phyloP scores from a whole-genome alignment of 2,888 invertebrate genomes.

The Pyrrhosoma nymphula region DNA sequence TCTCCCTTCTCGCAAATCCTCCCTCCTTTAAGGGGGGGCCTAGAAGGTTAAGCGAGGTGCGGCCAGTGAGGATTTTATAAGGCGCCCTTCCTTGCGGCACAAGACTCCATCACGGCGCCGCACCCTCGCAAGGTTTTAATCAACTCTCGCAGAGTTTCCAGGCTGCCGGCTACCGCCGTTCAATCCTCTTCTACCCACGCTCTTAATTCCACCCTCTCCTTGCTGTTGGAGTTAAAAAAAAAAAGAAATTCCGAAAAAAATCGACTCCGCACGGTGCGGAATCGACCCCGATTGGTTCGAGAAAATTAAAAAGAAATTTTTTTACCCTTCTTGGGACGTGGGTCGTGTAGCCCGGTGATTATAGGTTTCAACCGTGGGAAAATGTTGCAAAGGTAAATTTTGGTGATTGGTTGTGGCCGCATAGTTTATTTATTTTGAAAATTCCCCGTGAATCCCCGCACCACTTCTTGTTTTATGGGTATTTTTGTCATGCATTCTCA shows the following conservation, averaged over 20 bases:
- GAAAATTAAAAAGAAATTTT: slow-evolving; percentile 29
- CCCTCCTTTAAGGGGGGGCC: not conserved
- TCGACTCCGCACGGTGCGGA: not conserved
- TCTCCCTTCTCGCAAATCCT: not conserved
- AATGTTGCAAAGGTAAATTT: no score
- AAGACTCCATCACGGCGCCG: slow-evolving; percentile 29
- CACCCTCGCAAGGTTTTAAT: slow-evolving; percentile 57
- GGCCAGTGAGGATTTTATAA: slow-evolving; percentile 54
- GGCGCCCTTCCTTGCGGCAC: not conserved
- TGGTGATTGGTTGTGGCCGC: no score
- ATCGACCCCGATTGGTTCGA: not conserved
- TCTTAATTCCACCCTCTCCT: not conserved
- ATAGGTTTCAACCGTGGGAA: no score
- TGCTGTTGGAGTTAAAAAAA: not conserved
- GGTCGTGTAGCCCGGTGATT: no score
- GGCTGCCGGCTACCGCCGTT: slow-evolving; percentile 36
- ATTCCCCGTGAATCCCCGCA: no score
- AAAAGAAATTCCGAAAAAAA: not conserved
- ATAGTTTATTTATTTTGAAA: no score
- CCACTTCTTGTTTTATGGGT: no score
- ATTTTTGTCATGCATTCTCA: no score
- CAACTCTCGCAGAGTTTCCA: slow-evolving; percentile 4
- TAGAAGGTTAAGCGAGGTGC: slow-evolving; percentile 47
- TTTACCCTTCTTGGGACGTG: not conserved
- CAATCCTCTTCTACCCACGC: not conserved